Evolutionary conservation across 2,797 vertebrate genomes (phyloP).

Genomic region (Rhyacichthys aspro): DNA sequence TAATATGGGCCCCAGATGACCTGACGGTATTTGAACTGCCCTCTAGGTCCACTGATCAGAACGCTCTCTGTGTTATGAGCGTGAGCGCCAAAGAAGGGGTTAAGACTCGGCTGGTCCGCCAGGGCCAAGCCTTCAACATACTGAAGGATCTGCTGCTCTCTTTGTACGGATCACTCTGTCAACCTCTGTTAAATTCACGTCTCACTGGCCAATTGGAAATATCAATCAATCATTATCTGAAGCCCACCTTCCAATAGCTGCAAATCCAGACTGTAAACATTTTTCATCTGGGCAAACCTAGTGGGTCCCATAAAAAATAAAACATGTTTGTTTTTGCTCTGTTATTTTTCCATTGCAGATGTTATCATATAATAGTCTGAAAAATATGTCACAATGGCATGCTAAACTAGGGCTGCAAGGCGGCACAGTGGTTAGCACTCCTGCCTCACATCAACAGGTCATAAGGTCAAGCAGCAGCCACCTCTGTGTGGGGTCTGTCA

Average conservation of each 20-base stretch:
- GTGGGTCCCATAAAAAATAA: slow-evolving; percentile 11
- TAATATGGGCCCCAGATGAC: slow-evolving; percentile 73
- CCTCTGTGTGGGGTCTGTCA: no score
- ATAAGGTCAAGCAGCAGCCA: no score
- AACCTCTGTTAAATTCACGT: slow-evolving; percentile 64
- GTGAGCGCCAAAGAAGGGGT: slow-evolving; percentile 61
- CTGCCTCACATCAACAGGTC: no score
- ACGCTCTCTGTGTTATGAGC: slow-evolving; percentile 57
- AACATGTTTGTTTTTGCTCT: not conserved
- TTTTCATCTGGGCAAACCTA: slow-evolving; percentile 33
- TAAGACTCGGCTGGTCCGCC: slow-evolving; percentile 64
- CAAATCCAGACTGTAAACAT: slow-evolving; percentile 59
- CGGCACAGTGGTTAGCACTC: no score
- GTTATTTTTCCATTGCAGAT: no score
- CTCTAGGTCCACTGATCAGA: slow-evolving; percentile 68
- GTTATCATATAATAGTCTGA: no score
- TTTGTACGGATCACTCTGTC: slow-evolving; percentile 67
- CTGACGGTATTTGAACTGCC: slow-evolving; percentile 75
- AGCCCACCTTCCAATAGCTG: slow-evolving; percentile 41
- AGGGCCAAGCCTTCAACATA: slow-evolving; percentile 74
- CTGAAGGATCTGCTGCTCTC: slow-evolving; percentile 63
- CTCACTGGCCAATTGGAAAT: slow-evolving; percentile 51
- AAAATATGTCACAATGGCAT: no score
- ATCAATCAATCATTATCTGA: slow-evolving; percentile 65
- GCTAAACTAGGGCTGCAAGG: no score